phyloP scores from a whole-genome alignment of 2,113 vertebrate species.

The Melanotaenia duboulayi region DNA sequence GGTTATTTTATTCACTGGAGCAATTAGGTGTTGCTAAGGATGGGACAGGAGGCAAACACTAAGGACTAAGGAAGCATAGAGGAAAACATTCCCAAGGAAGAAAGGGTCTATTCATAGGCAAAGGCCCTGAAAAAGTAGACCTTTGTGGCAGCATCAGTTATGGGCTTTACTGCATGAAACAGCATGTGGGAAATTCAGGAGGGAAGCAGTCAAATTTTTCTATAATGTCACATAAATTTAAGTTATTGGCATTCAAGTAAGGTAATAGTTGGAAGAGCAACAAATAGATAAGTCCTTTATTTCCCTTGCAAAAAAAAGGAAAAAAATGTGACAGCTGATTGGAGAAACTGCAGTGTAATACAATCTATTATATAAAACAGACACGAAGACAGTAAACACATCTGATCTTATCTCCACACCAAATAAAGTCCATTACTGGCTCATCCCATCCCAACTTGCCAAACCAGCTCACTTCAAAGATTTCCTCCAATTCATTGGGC shows the following conservation, averaged over 20 bases:
- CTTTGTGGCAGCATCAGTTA: conserved; percentile 42
- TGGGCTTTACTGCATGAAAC: conserved; percentile 6
- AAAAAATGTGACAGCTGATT: too few species aligned
- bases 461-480: too few species aligned
- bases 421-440: too few species aligned
- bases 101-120: conserved; percentile 70
- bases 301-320: too few species aligned
- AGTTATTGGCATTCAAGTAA: background rate
- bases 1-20: conserved; percentile 47
- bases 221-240: background rate
- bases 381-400: too few species aligned
- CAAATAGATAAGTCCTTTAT: too few species aligned
- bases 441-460: too few species aligned
- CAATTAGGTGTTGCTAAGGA: conserved; percentile 35
- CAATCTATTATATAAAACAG: too few species aligned
- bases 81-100: conserved; percentile 41
- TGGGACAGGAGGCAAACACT: conserved; percentile 39
- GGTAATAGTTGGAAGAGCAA: background rate
- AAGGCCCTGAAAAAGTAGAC: conserved; percentile 46
- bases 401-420: too few species aligned
- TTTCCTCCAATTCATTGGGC: too few species aligned
- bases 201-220: background rate
- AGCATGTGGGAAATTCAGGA: background rate
- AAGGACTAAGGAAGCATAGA: conserved; percentile 30
- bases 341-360: too few species aligned